A percentile compares a stretch with the other conserved stretches of the same genome.
These are phyloP conservation scores for Notarius quadriscutis DNA, from an alignment of 2,113 vertebrate genomes.

Conservation along the genomic window DNA sequence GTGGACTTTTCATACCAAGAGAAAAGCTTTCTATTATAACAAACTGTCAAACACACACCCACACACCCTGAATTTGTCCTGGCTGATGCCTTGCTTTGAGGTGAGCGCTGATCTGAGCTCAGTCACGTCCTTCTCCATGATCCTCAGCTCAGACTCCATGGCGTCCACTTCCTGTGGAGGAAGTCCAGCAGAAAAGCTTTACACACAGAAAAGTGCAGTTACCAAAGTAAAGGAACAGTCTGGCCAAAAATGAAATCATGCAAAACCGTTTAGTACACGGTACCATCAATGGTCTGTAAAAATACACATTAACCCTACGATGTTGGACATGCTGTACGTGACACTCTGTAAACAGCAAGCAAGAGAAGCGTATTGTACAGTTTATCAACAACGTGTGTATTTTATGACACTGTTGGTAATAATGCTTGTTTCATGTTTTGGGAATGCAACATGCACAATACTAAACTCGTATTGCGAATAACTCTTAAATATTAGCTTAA, in stretches of 20 bases:
- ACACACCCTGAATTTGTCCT: conserved; percentile 77
- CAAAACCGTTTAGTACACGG: background rate
- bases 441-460: background rate
- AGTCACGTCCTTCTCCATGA: conserved; percentile 79
- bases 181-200: background rate
- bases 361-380: background rate
- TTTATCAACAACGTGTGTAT: background rate
- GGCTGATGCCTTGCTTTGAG: conserved; percentile 80
- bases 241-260: too few relatives aligned
- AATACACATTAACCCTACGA: too few relatives aligned
- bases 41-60: background rate
- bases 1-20: background rate
- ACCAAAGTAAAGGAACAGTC: background rate
- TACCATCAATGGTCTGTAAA: too few relatives aligned
- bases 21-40: background rate
- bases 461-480: background rate
- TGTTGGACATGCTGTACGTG: too few relatives aligned
- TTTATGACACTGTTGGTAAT: background rate
- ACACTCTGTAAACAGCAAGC: too few relatives aligned
- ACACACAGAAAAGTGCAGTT: background rate
- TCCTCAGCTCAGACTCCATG: conserved; percentile 84
- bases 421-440: background rate
- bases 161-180: conserved; percentile 80
- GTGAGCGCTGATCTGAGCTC: conserved; percentile 81
- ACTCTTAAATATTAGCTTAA: background rate